A percentile compares a stretch with the other conserved stretches of the same genome.
These are phyloP conservation scores for Dioctria rufipes DNA, from an alignment of 2,888 invertebrate genomes.

Conservation along the genomic window DNA sequence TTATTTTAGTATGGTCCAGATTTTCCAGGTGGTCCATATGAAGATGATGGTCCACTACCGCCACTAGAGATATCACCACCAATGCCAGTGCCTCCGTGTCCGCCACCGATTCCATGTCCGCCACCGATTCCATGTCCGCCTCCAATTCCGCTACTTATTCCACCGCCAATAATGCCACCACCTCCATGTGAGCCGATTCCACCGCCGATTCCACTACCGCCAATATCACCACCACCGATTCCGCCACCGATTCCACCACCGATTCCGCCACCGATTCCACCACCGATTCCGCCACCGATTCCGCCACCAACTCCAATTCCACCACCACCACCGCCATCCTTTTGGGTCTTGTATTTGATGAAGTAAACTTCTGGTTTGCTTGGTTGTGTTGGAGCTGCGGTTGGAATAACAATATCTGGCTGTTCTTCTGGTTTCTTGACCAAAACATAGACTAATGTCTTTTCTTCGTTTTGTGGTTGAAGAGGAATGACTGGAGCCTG, in stretches of 20 bases:
- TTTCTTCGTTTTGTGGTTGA: constrained; percentile 88
- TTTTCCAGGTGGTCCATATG: constrained; percentile 81
- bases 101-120: constrained; percentile 63
- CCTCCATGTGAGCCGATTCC: constrained; percentile 58
- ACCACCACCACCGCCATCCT: constrained; percentile 65
- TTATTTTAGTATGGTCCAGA: constrained; percentile 77
- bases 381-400: constrained; percentile 85
- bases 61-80: constrained; percentile 61
- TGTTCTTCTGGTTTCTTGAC: constrained; percentile 91
- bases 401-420: constrained; percentile 85
- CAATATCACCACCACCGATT: constrained; percentile 57
- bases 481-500: constrained; percentile 86
- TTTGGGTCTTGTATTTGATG: constrained; percentile 75
- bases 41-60: constrained; percentile 71
- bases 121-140: constrained; percentile 69
- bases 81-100: constrained; percentile 63
- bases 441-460: constrained; percentile 90
- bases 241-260: constrained; percentile 1
- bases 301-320: constrained; percentile 62
- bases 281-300: constrained; percentile 63
- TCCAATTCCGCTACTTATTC: constrained; percentile 62
- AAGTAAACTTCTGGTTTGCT: constrained; percentile 93
- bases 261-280: constrained; percentile 63
- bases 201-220: constrained; percentile 45
- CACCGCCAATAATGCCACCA: constrained; percentile 58